These are phyloP conservation scores for Pteropus rufus DNA, from an alignment of 2,797 vertebrate species.

Conservation along the genomic window DNA sequence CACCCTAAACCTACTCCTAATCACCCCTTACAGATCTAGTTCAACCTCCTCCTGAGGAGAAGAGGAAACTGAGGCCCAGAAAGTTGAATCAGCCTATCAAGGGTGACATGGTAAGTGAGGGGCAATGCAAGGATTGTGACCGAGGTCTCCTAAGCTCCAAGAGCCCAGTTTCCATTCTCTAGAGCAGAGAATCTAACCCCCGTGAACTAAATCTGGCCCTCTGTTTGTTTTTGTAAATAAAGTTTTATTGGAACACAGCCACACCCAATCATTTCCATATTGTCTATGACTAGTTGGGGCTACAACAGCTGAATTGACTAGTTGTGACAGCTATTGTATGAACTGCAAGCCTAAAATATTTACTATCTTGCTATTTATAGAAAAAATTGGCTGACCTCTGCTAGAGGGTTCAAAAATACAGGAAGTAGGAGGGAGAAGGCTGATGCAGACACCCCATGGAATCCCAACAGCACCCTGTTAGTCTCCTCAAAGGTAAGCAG, in stretches of 20 bases:
- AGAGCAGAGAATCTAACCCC: background rate
- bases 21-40: background rate
- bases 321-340: background rate
- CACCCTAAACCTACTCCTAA: background rate
- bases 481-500: background rate
- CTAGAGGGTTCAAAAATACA: background rate
- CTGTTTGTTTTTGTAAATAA: background rate
- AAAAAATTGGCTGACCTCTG: background rate
- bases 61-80: background rate
- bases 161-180: background rate
- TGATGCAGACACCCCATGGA: background rate
- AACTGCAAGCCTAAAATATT: background rate
- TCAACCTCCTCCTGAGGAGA: background rate
- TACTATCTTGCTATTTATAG: background rate
- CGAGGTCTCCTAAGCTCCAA: background rate
- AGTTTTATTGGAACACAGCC: background rate
- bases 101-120: background rate
- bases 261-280: background rate
- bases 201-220: background rate
- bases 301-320: background rate
- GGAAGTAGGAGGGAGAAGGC: background rate
- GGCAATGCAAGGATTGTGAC: background rate
- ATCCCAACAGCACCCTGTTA: background rate
- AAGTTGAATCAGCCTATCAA: background rate
- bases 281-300: background rate